phyloP scores from a whole-genome alignment of 2,888 invertebrate genomes.

The Melipona bicolor region DNA sequence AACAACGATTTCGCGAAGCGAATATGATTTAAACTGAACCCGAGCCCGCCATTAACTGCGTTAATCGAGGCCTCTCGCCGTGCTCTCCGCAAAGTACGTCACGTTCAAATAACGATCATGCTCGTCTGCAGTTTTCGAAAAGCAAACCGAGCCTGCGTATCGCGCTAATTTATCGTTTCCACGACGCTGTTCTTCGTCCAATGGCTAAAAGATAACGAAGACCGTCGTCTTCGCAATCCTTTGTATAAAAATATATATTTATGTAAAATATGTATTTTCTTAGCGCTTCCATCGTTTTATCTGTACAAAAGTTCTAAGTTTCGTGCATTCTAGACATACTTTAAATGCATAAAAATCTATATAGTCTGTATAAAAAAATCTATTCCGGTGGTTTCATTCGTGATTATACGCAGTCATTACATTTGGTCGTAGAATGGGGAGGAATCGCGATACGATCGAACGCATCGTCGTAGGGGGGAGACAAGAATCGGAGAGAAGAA shows the following conservation, averaged over 20 bases:
- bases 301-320: too few species aligned
- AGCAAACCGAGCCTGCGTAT: background rate
- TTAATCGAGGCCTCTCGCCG: constrained; percentile 25
- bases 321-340: too few species aligned
- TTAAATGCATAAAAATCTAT: too few species aligned
- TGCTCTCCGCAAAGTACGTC: background rate
- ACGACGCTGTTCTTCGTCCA: background rate
- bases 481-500: constrained; percentile 2
- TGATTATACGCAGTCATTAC: background rate
- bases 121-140: background rate
- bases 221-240: background rate
- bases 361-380: too few species aligned
- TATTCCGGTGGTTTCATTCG: too few species aligned
- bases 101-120: constrained; percentile 4
- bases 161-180: constrained; percentile 14
- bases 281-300: too few species aligned
- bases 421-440: background rate
- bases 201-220: background rate
- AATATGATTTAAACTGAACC: constrained; percentile 19
- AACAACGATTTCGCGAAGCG: background rate
- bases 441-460: constrained; percentile 42
- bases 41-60: background rate
- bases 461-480: constrained; percentile 20
- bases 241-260: too few species aligned
- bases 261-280: too few species aligned